Conservation (phyloP, 2,797 vertebrate species). For the Cyclura pinguis region DNA sequence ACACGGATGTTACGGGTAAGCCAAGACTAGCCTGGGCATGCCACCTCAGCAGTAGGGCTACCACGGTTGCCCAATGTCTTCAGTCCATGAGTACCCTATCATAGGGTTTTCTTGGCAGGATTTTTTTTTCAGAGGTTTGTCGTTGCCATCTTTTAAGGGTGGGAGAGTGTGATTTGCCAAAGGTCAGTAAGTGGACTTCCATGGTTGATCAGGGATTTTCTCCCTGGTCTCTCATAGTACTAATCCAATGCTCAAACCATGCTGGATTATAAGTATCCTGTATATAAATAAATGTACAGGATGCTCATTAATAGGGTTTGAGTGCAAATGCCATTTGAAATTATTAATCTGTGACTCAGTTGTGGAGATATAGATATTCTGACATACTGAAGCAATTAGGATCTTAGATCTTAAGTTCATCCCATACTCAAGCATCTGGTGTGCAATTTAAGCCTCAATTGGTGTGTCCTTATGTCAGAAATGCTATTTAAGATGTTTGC, state of each 20-base stretch:
- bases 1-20: no score
- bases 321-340: background rate
- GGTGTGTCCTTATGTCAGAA: no score
- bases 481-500: background rate
- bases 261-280: background rate
- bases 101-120: no score
- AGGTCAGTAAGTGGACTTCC: no score
- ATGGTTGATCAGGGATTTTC: no score
- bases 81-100: background rate
- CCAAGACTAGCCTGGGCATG: background rate
- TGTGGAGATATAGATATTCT: background rate
- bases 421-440: background rate
- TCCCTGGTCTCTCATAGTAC: no score
- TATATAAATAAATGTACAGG: background rate
- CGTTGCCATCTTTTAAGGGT: background rate
- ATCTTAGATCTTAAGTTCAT: background rate
- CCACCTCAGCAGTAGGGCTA: background rate
- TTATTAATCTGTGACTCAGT: background rate
- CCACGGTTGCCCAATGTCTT: background rate
- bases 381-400: background rate
- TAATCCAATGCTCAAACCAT: no score
- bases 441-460: background rate
- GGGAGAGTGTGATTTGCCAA: no score
- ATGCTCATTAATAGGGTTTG: background rate
- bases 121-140: no score